These are phyloP conservation scores for Stenodema calcarata DNA, from an alignment of 2,888 invertebrate genomes.

Conservation along the genomic window DNA sequence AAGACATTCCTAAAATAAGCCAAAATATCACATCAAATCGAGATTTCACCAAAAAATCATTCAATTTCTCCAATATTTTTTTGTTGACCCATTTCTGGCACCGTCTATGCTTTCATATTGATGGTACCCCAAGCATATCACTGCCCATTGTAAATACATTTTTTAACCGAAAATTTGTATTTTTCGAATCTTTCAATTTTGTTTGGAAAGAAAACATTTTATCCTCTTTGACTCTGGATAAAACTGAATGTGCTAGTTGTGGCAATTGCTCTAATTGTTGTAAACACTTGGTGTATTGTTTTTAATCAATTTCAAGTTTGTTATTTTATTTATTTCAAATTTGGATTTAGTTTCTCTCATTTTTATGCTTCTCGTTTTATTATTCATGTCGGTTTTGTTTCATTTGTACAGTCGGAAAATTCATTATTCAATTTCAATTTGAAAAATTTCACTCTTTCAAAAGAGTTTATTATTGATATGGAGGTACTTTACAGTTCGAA, in stretches of 20 bases:
- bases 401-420: not conserved
- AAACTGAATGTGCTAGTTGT: slow-evolving; percentile 53
- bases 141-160: slow-evolving; percentile 1
- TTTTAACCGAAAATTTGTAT: not conserved
- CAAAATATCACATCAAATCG: too few species aligned
- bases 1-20: too few species aligned
- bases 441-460: not conserved
- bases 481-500: slow-evolving; percentile 13
- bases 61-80: too few species aligned
- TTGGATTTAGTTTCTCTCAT: not conserved
- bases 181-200: not conserved
- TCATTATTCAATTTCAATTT: not conserved
- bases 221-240: not conserved
- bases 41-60: too few species aligned
- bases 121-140: not conserved
- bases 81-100: not conserved
- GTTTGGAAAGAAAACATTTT: not conserved
- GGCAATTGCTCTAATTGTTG: slow-evolving; percentile 41
- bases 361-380: not conserved
- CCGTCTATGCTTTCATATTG: not conserved
- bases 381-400: not conserved
- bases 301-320: not conserved
- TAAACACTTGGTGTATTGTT: slow-evolving; percentile 31
- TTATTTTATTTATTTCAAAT: not conserved
- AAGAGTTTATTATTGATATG: not conserved